phyloP scores from a whole-genome alignment of 2,888 invertebrate species.

The Furcula furcula region DNA sequence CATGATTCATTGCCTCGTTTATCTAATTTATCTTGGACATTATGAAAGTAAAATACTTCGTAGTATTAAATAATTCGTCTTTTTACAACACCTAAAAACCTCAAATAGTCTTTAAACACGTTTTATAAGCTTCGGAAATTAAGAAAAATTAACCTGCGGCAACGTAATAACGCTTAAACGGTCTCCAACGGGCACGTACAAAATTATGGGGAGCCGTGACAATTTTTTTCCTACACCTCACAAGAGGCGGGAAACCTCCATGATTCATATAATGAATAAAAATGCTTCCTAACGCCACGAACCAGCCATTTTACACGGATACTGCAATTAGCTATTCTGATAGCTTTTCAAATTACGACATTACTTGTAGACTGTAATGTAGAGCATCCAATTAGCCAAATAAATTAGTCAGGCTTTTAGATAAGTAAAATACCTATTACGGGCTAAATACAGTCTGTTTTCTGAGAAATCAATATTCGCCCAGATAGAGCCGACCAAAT shows the following conservation, averaged over 20 bases:
- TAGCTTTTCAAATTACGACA: conserved; percentile 57
- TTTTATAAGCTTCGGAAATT: conserved; percentile 63
- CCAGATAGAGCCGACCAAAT: neutral
- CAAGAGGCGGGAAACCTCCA: conserved; percentile 51
- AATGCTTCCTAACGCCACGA: conserved; percentile 57
- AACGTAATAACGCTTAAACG: conserved; percentile 64
- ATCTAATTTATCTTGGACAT: neutral
- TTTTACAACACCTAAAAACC: conserved; percentile 15
- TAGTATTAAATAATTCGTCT: too few relatives aligned
- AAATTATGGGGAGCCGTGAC: conserved; percentile 78
- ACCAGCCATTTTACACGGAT: conserved; percentile 58
- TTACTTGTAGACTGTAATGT: conserved; percentile 34
- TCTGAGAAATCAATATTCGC: conserved; percentile 1
- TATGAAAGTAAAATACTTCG: conserved; percentile 1
- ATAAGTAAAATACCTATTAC: neutral
- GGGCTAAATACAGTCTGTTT: neutral
- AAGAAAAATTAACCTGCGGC: conserved; percentile 74
- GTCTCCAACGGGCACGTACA: conserved; percentile 65
- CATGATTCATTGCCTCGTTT: neutral
- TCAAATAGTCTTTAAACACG: conserved; percentile 26
- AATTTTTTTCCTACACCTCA: conserved; percentile 72
- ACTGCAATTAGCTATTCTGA: conserved; percentile 69
- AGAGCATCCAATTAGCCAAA: conserved; percentile 1
- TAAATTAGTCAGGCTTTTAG: conserved; percentile 5
- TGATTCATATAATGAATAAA: conserved; percentile 82